These are phyloP conservation scores for Motacilla tschutschensis DNA, from an alignment of 2,113 vertebrate genomes.

Conservation along the genomic window DNA sequence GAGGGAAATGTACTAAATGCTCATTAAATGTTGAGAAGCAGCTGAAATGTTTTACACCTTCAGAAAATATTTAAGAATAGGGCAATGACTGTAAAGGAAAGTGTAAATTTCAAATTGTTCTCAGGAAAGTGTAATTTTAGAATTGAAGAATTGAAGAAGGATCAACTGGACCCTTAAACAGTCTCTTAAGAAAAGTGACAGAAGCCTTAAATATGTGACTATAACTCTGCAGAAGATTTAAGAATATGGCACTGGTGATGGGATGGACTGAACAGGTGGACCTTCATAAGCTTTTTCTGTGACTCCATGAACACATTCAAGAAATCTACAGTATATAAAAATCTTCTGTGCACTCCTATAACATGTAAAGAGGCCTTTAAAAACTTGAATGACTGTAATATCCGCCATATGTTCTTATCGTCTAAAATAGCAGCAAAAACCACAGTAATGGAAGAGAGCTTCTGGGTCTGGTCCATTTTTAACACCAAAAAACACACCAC, in stretches of 20 bases:
- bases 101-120: not conserved
- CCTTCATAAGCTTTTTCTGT: not conserved
- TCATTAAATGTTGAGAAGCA: not conserved
- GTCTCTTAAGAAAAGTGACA: not conserved
- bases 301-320: not conserved
- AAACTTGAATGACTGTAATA: not conserved
- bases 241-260: not conserved
- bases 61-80: not conserved
- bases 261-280: not conserved
- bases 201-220: not conserved
- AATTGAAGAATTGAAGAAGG: not conserved
- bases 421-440: conserved; percentile 1
- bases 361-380: not conserved
- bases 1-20: not conserved
- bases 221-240: not conserved
- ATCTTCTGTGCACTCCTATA: not conserved
- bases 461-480: conserved; percentile 3
- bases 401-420: not conserved
- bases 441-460: not conserved
- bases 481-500: not conserved
- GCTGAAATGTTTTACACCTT: not conserved
- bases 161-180: not conserved
- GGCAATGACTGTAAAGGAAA: not conserved
- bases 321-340: not conserved
- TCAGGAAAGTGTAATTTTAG: not conserved